These are phyloP conservation scores for Dynastes hyllus DNA, from an alignment of 2,888 invertebrate species.

Conservation along the genomic window DNA sequence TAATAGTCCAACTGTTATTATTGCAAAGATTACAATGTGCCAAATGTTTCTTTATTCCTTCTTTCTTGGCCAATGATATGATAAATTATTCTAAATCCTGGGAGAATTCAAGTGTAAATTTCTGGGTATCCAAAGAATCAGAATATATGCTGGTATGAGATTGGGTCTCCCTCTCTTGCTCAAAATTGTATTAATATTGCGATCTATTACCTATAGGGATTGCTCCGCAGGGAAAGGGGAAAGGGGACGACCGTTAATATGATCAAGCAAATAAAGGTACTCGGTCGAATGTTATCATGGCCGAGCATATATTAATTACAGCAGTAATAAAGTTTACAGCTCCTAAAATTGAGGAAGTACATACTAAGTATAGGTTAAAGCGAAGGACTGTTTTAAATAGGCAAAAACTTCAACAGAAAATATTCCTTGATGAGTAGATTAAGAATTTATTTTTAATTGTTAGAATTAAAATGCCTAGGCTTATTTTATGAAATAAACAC, in stretches of 20 bases:
- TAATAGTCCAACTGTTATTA: slow-evolving; percentile 85
- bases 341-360: slow-evolving; percentile 83
- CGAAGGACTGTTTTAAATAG: too few relatives aligned
- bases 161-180: slow-evolving; percentile 87
- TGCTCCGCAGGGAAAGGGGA: slow-evolving; percentile 77
- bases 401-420: too few relatives aligned
- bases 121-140: slow-evolving; percentile 93
- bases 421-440: too few relatives aligned
- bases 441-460: too few relatives aligned
- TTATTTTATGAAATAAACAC: too few relatives aligned
- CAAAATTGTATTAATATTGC: slow-evolving; percentile 89
- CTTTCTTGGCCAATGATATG: slow-evolving; percentile 85
- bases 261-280: slow-evolving; percentile 85
- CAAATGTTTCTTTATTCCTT: slow-evolving; percentile 84
- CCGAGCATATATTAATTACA: slow-evolving; percentile 81
- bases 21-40: slow-evolving; percentile 86
- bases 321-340: slow-evolving; percentile 88
- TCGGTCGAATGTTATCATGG: slow-evolving; percentile 77
- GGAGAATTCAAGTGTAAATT: slow-evolving; percentile 90
- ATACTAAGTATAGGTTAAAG: slow-evolving; percentile 84
- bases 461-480: too few relatives aligned
- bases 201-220: slow-evolving; percentile 87
- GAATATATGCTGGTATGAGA: slow-evolving; percentile 88
- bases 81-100: slow-evolving; percentile 87
- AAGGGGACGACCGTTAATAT: slow-evolving; percentile 74